Percentiles rank a stretch among this genome's conserved stretches.
Conservation (phyloP, 2,888 invertebrate species). For the Rugalucina vietnamica region DNA sequence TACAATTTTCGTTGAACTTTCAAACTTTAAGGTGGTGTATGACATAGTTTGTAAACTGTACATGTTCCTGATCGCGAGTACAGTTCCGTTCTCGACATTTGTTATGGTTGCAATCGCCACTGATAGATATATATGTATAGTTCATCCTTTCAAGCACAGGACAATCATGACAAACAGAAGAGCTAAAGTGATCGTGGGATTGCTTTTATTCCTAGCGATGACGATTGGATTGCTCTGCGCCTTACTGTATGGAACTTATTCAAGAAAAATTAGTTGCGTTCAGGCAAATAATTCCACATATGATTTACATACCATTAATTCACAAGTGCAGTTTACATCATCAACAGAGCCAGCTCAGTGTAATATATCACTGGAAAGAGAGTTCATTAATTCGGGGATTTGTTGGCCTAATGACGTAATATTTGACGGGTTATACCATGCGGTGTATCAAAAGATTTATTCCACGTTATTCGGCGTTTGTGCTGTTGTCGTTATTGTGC, state of each 20-base stretch:
- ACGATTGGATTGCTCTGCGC: slow-evolving; percentile 55
- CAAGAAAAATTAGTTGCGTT: neutral
- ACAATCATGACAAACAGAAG: slow-evolving; percentile 79
- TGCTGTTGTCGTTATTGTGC: slow-evolving; percentile 79
- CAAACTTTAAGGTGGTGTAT: slow-evolving; percentile 67
- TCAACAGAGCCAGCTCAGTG: no score
- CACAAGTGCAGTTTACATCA: no score
- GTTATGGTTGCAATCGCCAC: slow-evolving; percentile 79
- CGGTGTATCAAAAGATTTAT: slow-evolving; percentile 77
- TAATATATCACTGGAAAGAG: neutral
- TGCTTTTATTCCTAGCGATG: slow-evolving; percentile 55
- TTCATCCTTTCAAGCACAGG: slow-evolving; percentile 78
- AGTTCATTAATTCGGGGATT: slow-evolving; percentile 24
- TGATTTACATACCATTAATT: no score
- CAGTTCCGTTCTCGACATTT: slow-evolving; percentile 79
- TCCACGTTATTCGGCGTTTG: slow-evolving; percentile 79
- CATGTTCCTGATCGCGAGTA: slow-evolving; percentile 77
- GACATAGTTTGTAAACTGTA: slow-evolving; percentile 77
- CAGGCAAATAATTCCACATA: no score
- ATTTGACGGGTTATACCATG: slow-evolving; percentile 52
- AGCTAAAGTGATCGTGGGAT: slow-evolving; percentile 64
- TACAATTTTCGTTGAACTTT: slow-evolving; percentile 76
- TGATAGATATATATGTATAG: slow-evolving; percentile 80
- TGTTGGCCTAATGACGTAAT: slow-evolving; percentile 48
- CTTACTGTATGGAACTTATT: slow-evolving; percentile 51